Conservation (phyloP, 2,888 invertebrate species). For the Drosophila demipolita region DNA sequence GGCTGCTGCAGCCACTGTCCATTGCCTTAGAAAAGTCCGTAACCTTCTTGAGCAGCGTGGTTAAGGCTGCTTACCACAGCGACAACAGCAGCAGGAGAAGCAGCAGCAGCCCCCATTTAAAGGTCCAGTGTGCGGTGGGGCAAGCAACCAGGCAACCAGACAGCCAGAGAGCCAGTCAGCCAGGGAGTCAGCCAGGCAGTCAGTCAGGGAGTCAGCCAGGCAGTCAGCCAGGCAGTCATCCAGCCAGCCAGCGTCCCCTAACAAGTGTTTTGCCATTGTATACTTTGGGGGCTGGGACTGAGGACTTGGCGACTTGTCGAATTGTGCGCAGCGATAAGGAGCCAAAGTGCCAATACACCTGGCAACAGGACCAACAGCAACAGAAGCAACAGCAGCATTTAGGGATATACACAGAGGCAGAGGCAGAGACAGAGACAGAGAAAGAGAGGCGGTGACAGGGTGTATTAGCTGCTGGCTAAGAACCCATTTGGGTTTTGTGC, state of each 20-base stretch:
- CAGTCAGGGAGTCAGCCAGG: neutral
- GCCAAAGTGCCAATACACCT: slow-evolving; percentile 70
- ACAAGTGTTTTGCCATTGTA: slow-evolving; percentile 57
- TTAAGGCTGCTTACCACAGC: slow-evolving; percentile 25
- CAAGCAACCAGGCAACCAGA: neutral
- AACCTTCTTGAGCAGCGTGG: slow-evolving; percentile 40
- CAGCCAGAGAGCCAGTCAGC: neutral
- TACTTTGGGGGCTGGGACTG: neutral
- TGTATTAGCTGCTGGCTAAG: slow-evolving; percentile 21
- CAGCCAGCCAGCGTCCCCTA: slow-evolving; percentile 7
- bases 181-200: neutral
- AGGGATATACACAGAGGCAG: neutral
- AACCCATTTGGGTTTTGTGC: slow-evolving; percentile 30
- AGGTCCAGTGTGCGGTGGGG: neutral
- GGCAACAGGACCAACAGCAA: slow-evolving; percentile 22
- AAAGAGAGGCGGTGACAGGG: neutral
- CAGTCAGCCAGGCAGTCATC: neutral
- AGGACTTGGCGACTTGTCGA: slow-evolving; percentile 70
- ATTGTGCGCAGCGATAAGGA: slow-evolving; percentile 71
- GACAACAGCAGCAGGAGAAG: slow-evolving; percentile 19
- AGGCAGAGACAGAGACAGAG: neutral
- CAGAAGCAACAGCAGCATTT: neutral
- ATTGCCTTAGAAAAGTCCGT: slow-evolving; percentile 6
- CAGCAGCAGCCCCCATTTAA: slow-evolving; percentile 2
- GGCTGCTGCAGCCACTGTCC: slow-evolving; percentile 15